Conservation (phyloP, 2,113 vertebrate species). For the Athene noctua region DNA sequence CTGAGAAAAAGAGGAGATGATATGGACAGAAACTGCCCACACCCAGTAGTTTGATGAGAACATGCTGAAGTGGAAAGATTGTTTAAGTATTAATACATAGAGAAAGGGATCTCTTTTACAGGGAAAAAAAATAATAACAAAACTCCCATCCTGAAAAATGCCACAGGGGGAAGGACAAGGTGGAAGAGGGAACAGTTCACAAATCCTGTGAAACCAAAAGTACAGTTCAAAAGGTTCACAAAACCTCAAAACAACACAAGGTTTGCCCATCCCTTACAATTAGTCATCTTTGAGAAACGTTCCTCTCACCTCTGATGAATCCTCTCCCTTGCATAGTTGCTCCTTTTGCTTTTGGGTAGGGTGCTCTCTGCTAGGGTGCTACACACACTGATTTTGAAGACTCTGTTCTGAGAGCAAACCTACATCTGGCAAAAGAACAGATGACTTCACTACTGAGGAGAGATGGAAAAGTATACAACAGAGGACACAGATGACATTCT, state of each 20-base stretch:
- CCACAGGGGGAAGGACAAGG: not conserved
- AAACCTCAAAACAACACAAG: slow-evolving; percentile 44
- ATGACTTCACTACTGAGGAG: not conserved
- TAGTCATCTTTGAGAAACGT: slow-evolving; percentile 45
- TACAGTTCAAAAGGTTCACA: slow-evolving; percentile 53
- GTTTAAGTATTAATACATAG: not conserved
- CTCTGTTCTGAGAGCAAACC: not conserved
- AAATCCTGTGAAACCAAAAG: slow-evolving; percentile 34
- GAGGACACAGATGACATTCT: not conserved
- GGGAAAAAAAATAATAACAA: not conserved
- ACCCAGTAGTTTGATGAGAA: not conserved
- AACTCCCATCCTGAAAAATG: not conserved
- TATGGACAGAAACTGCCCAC: not conserved
- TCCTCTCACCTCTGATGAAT: slow-evolving; percentile 34
- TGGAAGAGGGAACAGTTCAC: not conserved
- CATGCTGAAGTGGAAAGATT: not conserved
- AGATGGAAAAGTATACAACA: not conserved
- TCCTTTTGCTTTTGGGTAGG: not conserved
- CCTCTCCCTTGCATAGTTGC: not conserved
- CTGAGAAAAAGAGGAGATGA: not conserved
- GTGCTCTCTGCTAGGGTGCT: not conserved
- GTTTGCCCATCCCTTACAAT: slow-evolving; percentile 54
- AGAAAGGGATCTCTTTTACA: not conserved
- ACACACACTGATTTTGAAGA: not conserved
- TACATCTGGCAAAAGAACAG: not conserved